Evolutionary conservation across 1,140 invertebrate genomes (phyloP).

Genomic region (Ooceraea biroi): DNA sequence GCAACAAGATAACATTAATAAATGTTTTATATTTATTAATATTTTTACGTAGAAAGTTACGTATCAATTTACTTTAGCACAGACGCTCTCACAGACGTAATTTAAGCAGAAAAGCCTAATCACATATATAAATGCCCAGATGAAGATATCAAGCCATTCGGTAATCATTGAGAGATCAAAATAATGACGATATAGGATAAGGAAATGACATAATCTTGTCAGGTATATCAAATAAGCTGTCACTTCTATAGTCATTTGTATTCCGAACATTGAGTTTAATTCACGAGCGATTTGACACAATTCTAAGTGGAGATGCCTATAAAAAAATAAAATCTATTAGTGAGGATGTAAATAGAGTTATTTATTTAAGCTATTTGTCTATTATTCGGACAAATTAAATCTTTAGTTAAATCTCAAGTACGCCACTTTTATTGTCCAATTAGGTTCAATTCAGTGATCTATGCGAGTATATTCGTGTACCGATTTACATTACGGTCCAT

Average conservation of each 20-base stretch:
- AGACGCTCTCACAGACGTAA: background rate
- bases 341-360: background rate
- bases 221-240: background rate
- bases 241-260: background rate
- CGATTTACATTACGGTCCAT: conserved; percentile 44
- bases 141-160: background rate
- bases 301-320: conserved; percentile 45
- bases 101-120: background rate
- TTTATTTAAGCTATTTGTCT: background rate
- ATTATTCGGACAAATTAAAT: background rate
- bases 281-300: conserved; percentile 15
- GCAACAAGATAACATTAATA: background rate
- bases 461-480: background rate
- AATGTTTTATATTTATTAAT: background rate
- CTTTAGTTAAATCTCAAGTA: background rate
- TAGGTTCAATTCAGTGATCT: background rate
- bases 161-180: background rate
- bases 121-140: background rate
- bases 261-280: conserved; percentile 23
- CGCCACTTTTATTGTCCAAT: background rate
- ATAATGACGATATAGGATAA: background rate
- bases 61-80: conserved; percentile 1
- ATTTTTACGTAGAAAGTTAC: background rate
- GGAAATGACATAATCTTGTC: background rate
- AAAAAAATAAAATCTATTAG: conserved; percentile 8